Base-by-base conservation (phyloP, 1,140 invertebrate genomes). In the Temnothorax nylanderi region DNA sequence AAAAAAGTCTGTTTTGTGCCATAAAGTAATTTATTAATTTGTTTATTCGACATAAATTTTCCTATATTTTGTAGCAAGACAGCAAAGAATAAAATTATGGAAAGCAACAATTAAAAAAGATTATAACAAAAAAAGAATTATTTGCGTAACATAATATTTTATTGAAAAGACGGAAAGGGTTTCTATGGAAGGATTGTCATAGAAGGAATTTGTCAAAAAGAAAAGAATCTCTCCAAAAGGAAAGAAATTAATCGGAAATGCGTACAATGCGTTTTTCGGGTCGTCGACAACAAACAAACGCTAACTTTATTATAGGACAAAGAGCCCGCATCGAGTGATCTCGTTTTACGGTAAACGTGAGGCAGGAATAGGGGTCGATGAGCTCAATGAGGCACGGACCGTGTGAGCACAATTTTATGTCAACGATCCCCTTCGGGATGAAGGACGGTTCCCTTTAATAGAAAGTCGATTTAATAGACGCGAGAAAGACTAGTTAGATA, bases 401-500 rank as follows among this genome's bases (percentile, higher is more conserved):
- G 54, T 82, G 67, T 75, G 80, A 74, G 54, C 54, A 64, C 80
- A 74, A 84, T 84, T 84, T 84, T 84, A 75, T 84, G 54, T 84
- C 69, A 62, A 75, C 69, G 80, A 74, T 84, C 80, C 56, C n/a
- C 54, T 84, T 62, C 54, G 69, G 54, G n/a, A 60, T 26, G 54
- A 82, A 74, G 13, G 10, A 84, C 13, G 41, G 41, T 75, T 60
- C 54, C n/a, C 44, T 84, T 81, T 84, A 84, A 84, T 84, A 74
- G 80, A 84, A 84, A 84, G 56, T 74, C 56, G 71, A 75, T 84
- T 75, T 84, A 84, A 62, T 84, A 60, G 41, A 60, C 26, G 54
- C 26, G 26, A 82, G 16, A 69, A 54, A 74, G 16, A 60, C 49
- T 54, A 58, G 51, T 82, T 82, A 21, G 80, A 84, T 84, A 75